Conservation (phyloP, 1,140 invertebrate genomes). For the Heliconius himera region DNA sequence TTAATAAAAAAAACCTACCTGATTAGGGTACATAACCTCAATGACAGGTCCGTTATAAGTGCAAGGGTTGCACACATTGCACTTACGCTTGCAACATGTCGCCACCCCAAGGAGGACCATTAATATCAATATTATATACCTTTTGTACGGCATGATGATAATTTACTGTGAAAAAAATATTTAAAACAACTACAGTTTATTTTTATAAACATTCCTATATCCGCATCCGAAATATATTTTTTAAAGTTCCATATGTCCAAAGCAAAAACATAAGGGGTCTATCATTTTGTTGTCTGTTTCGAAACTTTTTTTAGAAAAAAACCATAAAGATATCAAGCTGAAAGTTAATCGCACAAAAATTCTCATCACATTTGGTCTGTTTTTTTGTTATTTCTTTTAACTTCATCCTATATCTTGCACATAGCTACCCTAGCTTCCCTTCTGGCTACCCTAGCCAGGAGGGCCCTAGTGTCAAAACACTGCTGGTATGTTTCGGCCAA, state of each 20-base stretch:
- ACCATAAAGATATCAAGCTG: too few species aligned
- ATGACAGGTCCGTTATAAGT: slow-evolving; percentile 50
- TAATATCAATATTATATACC: slow-evolving; percentile 6
- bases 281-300: too few species aligned
- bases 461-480: too few species aligned
- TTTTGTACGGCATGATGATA: not conserved
- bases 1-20: slow-evolving; percentile 28
- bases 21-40: slow-evolving; percentile 51
- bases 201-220: not conserved
- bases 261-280: too few species aligned
- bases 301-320: too few species aligned
- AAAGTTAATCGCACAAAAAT: too few species aligned
- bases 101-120: not conserved
- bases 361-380: too few species aligned
- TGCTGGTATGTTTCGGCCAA: too few species aligned
- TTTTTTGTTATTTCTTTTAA: too few species aligned
- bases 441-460: too few species aligned
- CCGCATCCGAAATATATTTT: not conserved
- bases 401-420: too few species aligned
- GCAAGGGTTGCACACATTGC: slow-evolving; percentile 47
- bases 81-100: slow-evolving; percentile 32
- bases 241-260: not conserved
- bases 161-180: not conserved
- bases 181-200: not conserved
- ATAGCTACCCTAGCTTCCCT: too few species aligned